These are phyloP conservation scores for Myotis findleyi DNA, from an alignment of 2,797 vertebrate species.

Conservation along the genomic window DNA sequence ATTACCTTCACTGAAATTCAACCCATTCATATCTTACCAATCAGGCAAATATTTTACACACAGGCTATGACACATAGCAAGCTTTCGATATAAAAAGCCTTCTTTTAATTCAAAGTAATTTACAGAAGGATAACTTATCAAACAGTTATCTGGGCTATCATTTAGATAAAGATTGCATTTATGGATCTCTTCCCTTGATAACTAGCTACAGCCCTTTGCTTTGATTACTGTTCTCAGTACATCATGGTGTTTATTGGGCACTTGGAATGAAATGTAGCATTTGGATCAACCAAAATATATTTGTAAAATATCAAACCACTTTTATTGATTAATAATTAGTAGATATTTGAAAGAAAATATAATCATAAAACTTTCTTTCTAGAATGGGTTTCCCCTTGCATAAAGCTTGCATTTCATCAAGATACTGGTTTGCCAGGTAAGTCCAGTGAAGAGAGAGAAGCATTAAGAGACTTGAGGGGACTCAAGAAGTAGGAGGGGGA, in stretches of 20 bases:
- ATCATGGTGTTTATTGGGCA: background rate
- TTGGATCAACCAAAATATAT: background rate
- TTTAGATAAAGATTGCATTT: background rate
- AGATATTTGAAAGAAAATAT: conserved; percentile 10
- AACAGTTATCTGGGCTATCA: background rate
- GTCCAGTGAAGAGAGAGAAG: background rate
- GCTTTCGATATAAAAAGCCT: background rate
- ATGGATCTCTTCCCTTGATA: background rate
- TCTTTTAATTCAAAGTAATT: conserved; percentile 6
- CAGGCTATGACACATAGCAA: background rate
- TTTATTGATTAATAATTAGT: conserved; percentile 30
- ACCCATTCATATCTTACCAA: background rate
- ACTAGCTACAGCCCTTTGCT: background rate
- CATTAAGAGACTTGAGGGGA: background rate
- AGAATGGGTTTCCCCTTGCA: background rate
- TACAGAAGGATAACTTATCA: conserved; percentile 13
- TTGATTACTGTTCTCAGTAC: background rate
- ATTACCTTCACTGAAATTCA: background rate
- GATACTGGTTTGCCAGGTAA: background rate
- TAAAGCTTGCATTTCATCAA: background rate
- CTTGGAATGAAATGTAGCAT: conserved; percentile 48
- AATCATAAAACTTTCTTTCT: background rate
- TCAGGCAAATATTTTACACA: background rate
- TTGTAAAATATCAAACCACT: background rate
- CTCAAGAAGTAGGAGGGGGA: background rate